Evolutionary conservation across 2,888 invertebrate genomes (phyloP).

Genomic region (Merodon equestris): DNA sequence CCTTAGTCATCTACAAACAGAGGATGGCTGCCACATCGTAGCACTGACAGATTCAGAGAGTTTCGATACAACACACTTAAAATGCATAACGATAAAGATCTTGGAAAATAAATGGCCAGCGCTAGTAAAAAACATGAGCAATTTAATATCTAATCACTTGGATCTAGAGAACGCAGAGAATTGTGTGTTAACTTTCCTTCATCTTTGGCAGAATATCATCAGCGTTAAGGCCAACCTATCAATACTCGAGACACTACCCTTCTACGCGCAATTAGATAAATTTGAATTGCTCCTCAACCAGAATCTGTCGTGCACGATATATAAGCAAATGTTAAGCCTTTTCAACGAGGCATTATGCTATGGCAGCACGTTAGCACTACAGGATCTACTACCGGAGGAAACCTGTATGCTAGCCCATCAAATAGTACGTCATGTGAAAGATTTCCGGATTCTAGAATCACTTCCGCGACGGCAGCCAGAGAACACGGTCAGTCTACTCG

Average conservation of each 20-base stretch:
- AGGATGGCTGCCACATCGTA: constrained; percentile 75
- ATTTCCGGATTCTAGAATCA: constrained; percentile 83
- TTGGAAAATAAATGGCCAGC: constrained; percentile 91
- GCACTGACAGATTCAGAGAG: constrained; percentile 88
- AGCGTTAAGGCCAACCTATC: constrained; percentile 94
- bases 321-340: constrained; percentile 90
- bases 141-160: constrained; percentile 74
- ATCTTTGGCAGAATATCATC: constrained; percentile 93
- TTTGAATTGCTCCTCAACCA: constrained; percentile 87
- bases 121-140: constrained; percentile 85
- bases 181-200: constrained; percentile 89
- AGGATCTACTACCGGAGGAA: constrained; percentile 92
- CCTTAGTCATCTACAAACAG: constrained; percentile 50
- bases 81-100: constrained; percentile 91
- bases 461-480: constrained; percentile 77
- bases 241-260: constrained; percentile 92
- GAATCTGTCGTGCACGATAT: constrained; percentile 88
- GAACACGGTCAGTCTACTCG: constrained; percentile 76
- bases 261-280: constrained; percentile 90
- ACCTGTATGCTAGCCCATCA: constrained; percentile 92
- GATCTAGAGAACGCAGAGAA: constrained; percentile 81
- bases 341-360: constrained; percentile 95
- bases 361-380: constrained; percentile 92
- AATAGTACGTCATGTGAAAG: constrained; percentile 91
- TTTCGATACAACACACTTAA: constrained; percentile 91